phyloP scores from a whole-genome alignment of 2,797 vertebrate genomes.

The Hydrocynus forskahlii region DNA sequence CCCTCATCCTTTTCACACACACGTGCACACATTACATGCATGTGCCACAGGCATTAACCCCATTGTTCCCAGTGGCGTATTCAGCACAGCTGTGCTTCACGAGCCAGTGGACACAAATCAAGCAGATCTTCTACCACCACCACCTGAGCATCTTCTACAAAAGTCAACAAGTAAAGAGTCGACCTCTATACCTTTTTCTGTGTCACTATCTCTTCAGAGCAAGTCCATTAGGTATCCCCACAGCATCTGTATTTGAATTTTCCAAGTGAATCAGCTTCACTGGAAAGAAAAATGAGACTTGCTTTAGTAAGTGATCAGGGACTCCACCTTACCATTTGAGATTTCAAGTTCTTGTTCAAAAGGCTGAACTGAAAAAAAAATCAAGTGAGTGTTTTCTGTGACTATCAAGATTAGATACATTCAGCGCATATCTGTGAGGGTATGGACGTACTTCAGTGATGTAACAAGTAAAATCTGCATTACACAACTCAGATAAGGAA shows the following conservation, averaged over 20 bases:
- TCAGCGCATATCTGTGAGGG: background rate
- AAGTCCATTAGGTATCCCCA: background rate
- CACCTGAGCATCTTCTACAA: slow-evolving; percentile 22
- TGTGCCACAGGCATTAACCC: slow-evolving; percentile 3
- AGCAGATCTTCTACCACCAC: background rate
- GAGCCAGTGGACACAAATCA: background rate
- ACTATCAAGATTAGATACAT: background rate
- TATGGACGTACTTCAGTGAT: background rate
- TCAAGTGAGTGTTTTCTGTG: background rate
- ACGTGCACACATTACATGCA: background rate
- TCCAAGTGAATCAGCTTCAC: slow-evolving; percentile 12
- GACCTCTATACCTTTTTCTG: background rate
- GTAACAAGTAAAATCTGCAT: slow-evolving; percentile 34
- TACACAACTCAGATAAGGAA: slow-evolving; percentile 36
- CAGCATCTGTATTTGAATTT: background rate
- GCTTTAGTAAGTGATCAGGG: background rate
- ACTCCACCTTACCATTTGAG: background rate
- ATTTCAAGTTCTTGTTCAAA: background rate
- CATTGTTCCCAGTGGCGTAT: background rate
- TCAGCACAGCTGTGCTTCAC: background rate
- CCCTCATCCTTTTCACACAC: slow-evolving; percentile 7
- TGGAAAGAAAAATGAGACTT: slow-evolving; percentile 3
- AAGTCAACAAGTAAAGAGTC: background rate
- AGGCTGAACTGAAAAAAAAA: background rate
- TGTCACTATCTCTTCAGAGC: background rate